These are phyloP conservation scores for Portunus trituberculatus DNA, from an alignment of 1,140 invertebrate species.

Conservation along the genomic window DNA sequence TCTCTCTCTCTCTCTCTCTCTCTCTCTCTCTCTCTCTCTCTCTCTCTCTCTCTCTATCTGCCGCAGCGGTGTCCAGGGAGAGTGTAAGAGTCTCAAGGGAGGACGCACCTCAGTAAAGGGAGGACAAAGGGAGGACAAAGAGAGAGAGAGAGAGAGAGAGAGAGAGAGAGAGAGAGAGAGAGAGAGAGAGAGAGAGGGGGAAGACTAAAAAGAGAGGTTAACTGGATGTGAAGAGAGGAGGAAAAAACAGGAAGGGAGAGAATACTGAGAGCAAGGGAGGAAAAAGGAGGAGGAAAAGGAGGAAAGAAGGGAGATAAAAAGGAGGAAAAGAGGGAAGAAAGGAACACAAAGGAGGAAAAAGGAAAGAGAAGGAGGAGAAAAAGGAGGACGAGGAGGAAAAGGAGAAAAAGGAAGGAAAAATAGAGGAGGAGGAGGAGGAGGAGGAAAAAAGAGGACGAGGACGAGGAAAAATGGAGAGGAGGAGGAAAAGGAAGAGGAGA, in stretches of 20 bases:
- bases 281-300: no score
- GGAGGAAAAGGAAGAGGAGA: not conserved
- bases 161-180: no score
- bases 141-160: no score
- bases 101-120: no score
- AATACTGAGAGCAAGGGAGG: no score
- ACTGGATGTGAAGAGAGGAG: not conserved
- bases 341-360: not conserved
- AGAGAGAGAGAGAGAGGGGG: not conserved
- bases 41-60: not conserved
- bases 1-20: not conserved
- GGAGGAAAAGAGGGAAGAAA: no score
- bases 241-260: not conserved
- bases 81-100: no score
- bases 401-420: not conserved
- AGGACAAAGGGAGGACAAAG: no score
- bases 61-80: no score
- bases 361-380: not conserved
- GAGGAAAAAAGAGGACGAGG: not conserved
- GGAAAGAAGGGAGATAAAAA: no score
- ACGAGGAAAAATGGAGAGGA: not conserved
- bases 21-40: not conserved
- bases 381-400: not conserved
- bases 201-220: not conserved
- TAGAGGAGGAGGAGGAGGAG: not conserved